Base-by-base conservation (phyloP, 2,797 vertebrate species). In the Ambastaia sidthimunki region DNA sequence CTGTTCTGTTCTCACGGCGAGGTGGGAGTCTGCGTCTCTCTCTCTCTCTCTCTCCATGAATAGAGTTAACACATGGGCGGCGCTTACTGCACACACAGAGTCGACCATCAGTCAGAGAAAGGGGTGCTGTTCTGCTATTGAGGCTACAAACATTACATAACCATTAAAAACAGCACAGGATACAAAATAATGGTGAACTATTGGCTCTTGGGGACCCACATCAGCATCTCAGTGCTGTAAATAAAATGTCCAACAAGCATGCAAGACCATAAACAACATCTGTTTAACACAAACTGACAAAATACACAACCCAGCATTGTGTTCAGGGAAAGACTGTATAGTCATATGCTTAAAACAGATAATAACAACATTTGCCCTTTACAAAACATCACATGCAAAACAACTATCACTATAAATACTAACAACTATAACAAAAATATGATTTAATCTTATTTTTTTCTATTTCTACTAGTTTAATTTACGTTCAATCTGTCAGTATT, bases 11-110 rank as follows among this genome's bases (percentile, higher is more conserved):
- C 78, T 77, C 78, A 91, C 89, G 87, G 90, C 88, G 90, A 87
- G 78, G 88, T 88, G 84, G 90, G 88, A 90, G 89, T 94, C 94
- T 41, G 7, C 37, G 7, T 41, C 37, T 41, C 37, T 41, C 37
- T 41, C 37, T 60, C 60, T 68, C 37, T 31, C 50, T 80, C 67
- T 80, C 77, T 60, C 70, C 55, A 9, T 74, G 71, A 69, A 60
- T 41, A 62, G 21, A 62, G 67, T 16, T 75, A 72, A 80, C 74
- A 47, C 47, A 69, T 75, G 65, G 79, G 79, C 65, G 79, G 79
- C 44, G 79, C 72, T 81, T 81, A 59, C 50, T 54, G 55, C 62
- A 47, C 11, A 65, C 57, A 62, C 57, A 52, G 23, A 62, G 15
- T 52, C 71, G 28, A 68, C 79, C 72, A 72, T 75, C 44, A 80